Evolutionary conservation across 2,888 invertebrate genomes (phyloP).

Genomic region (Clunio marinus): DNA sequence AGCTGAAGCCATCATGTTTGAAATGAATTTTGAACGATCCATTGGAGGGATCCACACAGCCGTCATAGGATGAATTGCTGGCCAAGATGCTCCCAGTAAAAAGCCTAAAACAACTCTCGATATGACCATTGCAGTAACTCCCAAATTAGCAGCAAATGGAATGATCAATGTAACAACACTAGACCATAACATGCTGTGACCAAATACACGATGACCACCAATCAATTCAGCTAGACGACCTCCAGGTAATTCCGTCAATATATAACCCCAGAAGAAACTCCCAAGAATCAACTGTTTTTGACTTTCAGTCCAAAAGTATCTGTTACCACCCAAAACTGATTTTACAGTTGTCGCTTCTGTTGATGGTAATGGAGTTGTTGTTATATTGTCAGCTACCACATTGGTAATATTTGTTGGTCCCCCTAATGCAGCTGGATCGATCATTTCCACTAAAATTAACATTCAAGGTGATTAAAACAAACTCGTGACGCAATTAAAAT

Average conservation of each 20-base stretch:
- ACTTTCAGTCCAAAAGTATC: slow-evolving; percentile 73
- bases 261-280: slow-evolving; percentile 89
- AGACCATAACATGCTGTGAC: slow-evolving; percentile 78
- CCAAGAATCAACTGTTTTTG: slow-evolving; percentile 77
- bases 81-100: slow-evolving; percentile 79
- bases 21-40: slow-evolving; percentile 89
- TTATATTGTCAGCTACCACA: slow-evolving; percentile 27
- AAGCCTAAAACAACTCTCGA: slow-evolving; percentile 72
- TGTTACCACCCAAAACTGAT: no score
- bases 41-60: slow-evolving; percentile 92
- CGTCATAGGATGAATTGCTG: slow-evolving; percentile 88
- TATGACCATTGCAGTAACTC: slow-evolving; percentile 65
- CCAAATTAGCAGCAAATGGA: slow-evolving; percentile 67
- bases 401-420: slow-evolving; percentile 39
- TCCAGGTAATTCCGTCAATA: slow-evolving; percentile 83
- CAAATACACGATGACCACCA: slow-evolving; percentile 79
- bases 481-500: neutral
- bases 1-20: slow-evolving; percentile 89
- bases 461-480: neutral
- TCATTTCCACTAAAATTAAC: slow-evolving; percentile 15
- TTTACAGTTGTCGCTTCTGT: slow-evolving; percentile 40
- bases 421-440: neutral
- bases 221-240: slow-evolving; percentile 78
- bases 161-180: slow-evolving; percentile 76
- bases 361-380: neutral